phyloP scores from a whole-genome alignment of 2,888 invertebrate species.

The Macrosoma leucophasiata region DNA sequence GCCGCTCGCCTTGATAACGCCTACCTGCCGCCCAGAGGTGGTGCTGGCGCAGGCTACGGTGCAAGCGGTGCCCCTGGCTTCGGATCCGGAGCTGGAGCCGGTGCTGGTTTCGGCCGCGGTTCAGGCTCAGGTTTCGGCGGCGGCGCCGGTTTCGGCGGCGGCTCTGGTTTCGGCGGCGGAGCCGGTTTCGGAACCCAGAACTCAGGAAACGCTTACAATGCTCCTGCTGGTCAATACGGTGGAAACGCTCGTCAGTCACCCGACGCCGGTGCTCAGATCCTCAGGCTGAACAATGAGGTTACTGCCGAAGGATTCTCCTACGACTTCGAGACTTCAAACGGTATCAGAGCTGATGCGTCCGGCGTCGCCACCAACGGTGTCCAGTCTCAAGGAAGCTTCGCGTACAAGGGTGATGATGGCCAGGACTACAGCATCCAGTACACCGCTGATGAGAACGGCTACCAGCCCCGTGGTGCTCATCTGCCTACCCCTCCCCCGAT shows the following conservation, averaged over 20 bases:
- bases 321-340: conserved; percentile 68
- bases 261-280: conserved; percentile 60
- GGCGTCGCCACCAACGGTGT: conserved; percentile 67
- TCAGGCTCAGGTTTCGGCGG: conserved; percentile 17
- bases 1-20: conserved; percentile 68
- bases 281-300: conserved; percentile 59
- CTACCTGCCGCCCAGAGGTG: conserved; percentile 67
- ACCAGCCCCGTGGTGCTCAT: conserved; percentile 63
- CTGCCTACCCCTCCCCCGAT: conserved; percentile 68
- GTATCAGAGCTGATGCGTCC: conserved; percentile 64
- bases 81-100: conserved; percentile 25
- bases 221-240: conserved; percentile 30
- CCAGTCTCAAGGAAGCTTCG: conserved; percentile 66
- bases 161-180: conserved; percentile 26
- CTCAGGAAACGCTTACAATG: conserved; percentile 23
- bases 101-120: conserved; percentile 24
- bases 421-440: conserved; percentile 69
- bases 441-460: conserved; percentile 70
- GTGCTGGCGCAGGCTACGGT: conserved; percentile 56
- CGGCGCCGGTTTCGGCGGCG: conserved; percentile 21
- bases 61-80: conserved; percentile 37
- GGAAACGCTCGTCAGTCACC: conserved; percentile 38
- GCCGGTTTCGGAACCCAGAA: conserved; percentile 29
- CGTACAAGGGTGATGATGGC: conserved; percentile 69
- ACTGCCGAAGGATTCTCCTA: conserved; percentile 65